A percentile compares a stretch with the other conserved stretches of the same genome.
These are phyloP conservation scores for Heliconius hewitsoni DNA, from an alignment of 1,140 invertebrate species.

Conservation along the genomic window DNA sequence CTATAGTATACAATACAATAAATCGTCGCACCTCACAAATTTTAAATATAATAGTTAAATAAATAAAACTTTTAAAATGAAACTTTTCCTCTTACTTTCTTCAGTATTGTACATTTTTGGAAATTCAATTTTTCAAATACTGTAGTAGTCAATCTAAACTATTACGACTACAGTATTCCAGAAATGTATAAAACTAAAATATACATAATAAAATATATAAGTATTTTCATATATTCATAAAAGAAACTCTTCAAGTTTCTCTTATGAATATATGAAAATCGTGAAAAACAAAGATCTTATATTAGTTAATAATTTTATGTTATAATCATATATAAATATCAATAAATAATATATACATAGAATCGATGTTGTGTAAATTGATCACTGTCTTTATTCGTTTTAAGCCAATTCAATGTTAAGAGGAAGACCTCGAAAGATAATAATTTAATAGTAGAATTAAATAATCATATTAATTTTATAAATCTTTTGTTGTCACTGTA, in stretches of 20 bases:
- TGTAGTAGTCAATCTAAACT: no score
- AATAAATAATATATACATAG: background rate
- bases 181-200: no score
- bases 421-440: background rate
- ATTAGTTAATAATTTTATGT: background rate
- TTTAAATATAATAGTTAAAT: background rate
- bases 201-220: no score
- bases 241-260: no score
- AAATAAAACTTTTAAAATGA: background rate
- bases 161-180: no score
- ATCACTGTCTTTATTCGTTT: background rate
- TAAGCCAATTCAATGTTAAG: background rate
- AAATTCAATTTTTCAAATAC: no score
- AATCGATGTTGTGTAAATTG: conserved; percentile 1
- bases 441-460: background rate
- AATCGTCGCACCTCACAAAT: background rate
- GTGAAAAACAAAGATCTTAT: no score
- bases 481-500: background rate
- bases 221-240: no score
- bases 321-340: background rate
- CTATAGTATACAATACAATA: conserved; percentile 4
- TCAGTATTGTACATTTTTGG: no score
- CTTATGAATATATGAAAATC: no score
- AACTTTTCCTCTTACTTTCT: no score
- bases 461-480: background rate